Evolutionary conservation across 2,888 invertebrate genomes (phyloP).

Genomic region (Sisyra nigra): DNA sequence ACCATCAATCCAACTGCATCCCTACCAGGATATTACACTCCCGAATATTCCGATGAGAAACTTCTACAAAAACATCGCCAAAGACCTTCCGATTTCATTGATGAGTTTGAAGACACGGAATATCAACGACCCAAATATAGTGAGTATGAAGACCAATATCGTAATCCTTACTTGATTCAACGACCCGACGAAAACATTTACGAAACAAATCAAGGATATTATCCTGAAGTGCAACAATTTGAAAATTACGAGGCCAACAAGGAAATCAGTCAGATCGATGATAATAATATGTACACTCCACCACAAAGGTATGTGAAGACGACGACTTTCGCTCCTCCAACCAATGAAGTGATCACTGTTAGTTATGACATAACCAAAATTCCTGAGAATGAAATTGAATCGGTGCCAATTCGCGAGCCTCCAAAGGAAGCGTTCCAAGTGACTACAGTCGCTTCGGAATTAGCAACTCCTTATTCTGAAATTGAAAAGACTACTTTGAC

Average conservation of each 20-base stretch:
- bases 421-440: background rate
- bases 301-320: background rate
- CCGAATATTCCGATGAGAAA: background rate
- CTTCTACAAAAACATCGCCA: constrained; percentile 1
- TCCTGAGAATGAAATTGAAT: constrained; percentile 6
- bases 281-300: background rate
- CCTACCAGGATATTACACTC: constrained; percentile 15
- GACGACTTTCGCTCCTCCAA: constrained; percentile 5
- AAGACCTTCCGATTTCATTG: constrained; percentile 3
- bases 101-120: constrained; percentile 5
- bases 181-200: background rate
- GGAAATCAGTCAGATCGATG: background rate
- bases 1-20: constrained; percentile 31
- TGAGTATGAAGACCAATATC: background rate
- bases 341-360: constrained; percentile 12
- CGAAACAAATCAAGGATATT: background rate
- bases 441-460: background rate
- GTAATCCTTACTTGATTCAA: background rate
- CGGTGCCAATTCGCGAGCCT: background rate
- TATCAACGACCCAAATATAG: constrained; percentile 1
- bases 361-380: constrained; percentile 6
- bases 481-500: constrained; percentile 16
- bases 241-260: background rate
- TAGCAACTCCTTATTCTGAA: constrained; percentile 1
- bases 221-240: background rate